Percentiles rank a stretch among this genome's conserved stretches.
Evolutionary conservation across 2,113 vertebrate species (phyloP).

Genomic region (Cercocebus atys): DNA sequence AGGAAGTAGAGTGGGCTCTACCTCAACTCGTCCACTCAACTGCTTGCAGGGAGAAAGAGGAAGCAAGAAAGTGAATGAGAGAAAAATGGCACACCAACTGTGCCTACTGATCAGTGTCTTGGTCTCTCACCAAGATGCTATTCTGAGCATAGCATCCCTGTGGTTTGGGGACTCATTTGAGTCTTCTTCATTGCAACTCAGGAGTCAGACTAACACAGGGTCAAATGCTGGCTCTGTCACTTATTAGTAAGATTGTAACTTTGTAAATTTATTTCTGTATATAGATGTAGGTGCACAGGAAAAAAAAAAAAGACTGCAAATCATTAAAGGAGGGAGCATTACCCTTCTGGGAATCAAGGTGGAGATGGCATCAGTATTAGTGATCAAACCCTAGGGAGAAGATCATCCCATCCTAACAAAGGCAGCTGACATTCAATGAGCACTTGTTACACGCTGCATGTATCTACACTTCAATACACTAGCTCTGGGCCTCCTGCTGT

Average conservation of each 20-base stretch:
- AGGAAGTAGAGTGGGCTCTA: not conserved
- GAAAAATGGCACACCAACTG: not conserved
- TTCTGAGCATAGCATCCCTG: not conserved
- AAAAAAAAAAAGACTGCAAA: not conserved
- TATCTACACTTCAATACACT: fast-evolving
- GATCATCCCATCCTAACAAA: not conserved
- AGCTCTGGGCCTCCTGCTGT: not conserved
- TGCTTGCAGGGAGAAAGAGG: not conserved
- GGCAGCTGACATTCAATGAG: not conserved
- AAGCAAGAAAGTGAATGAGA: not conserved
- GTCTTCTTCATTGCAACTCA: not conserved
- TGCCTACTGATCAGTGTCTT: not conserved
- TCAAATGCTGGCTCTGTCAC: not conserved
- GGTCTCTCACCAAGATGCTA: not conserved
- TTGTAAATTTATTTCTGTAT: not conserved
- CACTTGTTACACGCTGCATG: fast-evolving
- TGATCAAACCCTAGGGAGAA: not conserved
- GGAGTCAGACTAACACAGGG: not conserved
- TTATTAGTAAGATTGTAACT: not conserved
- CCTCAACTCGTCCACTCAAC: not conserved
- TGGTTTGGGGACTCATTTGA: not conserved
- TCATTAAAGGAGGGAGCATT: not conserved
- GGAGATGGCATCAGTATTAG: not conserved
- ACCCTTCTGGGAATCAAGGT: not conserved
- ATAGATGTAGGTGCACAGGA: not conserved